Percentiles rank a stretch among this genome's conserved stretches.
Conservation (phyloP, 2,113 vertebrate species). For the Brevimyrus niger region DNA sequence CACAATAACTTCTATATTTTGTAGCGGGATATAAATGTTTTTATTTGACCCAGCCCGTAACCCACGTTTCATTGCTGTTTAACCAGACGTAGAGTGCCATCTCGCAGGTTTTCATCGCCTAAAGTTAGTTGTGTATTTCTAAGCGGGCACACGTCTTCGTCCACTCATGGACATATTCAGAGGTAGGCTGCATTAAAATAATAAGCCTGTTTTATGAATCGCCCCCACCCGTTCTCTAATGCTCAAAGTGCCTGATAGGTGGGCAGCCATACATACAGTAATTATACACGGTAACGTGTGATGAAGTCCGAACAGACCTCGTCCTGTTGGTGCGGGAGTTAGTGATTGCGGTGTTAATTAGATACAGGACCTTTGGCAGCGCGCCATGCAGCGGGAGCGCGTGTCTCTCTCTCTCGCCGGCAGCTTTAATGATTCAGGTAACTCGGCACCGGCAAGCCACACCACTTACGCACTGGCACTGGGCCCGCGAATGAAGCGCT, state of each 20-base stretch:
- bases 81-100: background rate
- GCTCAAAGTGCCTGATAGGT: background rate
- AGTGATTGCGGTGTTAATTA: background rate
- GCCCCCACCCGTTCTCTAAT: background rate
- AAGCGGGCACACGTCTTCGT: background rate
- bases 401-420: background rate
- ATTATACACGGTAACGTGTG: background rate
- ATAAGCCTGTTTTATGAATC: conserved; percentile 5
- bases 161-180: background rate
- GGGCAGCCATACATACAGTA: background rate
- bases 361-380: background rate
- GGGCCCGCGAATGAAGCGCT: background rate
- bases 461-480: background rate
- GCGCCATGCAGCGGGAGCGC: background rate
- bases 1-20: background rate
- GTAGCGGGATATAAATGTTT: background rate
- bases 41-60: background rate
- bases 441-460: background rate
- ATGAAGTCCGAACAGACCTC: background rate
- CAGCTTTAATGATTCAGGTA: background rate
- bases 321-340: background rate
- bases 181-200: background rate
- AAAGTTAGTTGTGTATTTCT: background rate
- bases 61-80: background rate
- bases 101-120: background rate